Percentiles rank a stretch among this genome's conserved stretches.
Evolutionary conservation across 2,113 vertebrate genomes (phyloP).

Genomic region (Pseudolaguvia tuberculata): DNA sequence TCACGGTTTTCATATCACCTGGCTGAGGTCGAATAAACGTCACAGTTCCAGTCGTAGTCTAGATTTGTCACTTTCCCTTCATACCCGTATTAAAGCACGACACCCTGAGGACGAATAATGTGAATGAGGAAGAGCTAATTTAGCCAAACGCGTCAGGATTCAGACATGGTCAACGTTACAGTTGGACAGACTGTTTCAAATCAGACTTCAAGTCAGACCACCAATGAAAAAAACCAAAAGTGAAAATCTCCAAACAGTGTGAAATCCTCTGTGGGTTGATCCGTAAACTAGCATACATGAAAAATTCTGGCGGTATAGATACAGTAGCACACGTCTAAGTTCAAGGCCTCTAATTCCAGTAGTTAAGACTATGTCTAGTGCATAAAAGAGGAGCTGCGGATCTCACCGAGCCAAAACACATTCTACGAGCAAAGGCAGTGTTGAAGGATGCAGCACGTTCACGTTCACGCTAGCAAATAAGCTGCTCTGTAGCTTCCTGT

Average conservation of each 20-base stretch:
- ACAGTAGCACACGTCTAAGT: slow-evolving; percentile 47
- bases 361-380: slow-evolving; percentile 60
- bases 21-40: slow-evolving; percentile 46
- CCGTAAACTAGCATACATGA: slow-evolving; percentile 35
- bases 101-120: slow-evolving; percentile 68
- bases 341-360: slow-evolving; percentile 66
- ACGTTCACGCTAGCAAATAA: slow-evolving; percentile 1
- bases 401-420: slow-evolving; percentile 52
- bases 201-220: background rate
- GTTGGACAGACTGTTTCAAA: background rate
- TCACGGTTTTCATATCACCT: too few relatives aligned
- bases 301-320: slow-evolving; percentile 20
- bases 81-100: slow-evolving; percentile 75
- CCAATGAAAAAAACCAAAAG: background rate
- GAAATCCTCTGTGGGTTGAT: slow-evolving; percentile 36
- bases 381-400: slow-evolving; percentile 51
- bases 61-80: slow-evolving; percentile 49
- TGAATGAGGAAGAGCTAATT: slow-evolving; percentile 52
- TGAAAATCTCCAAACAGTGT: background rate
- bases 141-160: slow-evolving; percentile 14
- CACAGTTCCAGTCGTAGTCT: slow-evolving; percentile 48
- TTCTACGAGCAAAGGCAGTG: slow-evolving; percentile 58
- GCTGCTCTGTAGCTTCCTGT: background rate
- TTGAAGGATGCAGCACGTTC: slow-evolving; percentile 52
- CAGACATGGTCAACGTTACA: background rate